Percentiles rank a stretch among this genome's conserved stretches.
These are phyloP conservation scores for Mesoclemmys tuberculata DNA, from an alignment of 2,113 vertebrate genomes.

Conservation along the genomic window DNA sequence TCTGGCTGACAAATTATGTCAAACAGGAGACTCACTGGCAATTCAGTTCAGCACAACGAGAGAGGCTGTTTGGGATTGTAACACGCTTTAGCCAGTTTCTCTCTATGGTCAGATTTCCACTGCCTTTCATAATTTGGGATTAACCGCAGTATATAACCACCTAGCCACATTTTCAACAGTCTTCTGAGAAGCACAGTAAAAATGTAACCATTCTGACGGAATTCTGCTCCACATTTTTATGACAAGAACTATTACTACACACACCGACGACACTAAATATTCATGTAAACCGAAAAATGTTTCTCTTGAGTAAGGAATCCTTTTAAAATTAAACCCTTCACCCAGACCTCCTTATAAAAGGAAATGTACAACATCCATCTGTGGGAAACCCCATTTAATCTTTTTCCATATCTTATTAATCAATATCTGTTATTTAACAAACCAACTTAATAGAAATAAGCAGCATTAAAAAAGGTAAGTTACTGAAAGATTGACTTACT, in stretches of 20 bases:
- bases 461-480: background rate
- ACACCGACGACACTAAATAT: background rate
- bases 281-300: background rate
- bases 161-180: background rate
- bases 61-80: background rate
- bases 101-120: background rate
- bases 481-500: background rate
- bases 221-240: background rate
- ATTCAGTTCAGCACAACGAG: background rate
- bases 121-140: background rate
- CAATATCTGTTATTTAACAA: background rate
- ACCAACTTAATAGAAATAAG: background rate
- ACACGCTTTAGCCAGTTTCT: background rate
- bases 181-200: background rate
- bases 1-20: background rate
- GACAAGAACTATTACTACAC: background rate
- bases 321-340: background rate
- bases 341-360: background rate
- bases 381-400: accelerated
- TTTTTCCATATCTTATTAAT: background rate
- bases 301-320: background rate
- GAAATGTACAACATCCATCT: background rate
- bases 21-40: background rate
- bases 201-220: background rate
- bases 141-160: background rate